Evolutionary conservation across 2,797 vertebrate species (phyloP).

Genomic region (Crenuchus spilurus): DNA sequence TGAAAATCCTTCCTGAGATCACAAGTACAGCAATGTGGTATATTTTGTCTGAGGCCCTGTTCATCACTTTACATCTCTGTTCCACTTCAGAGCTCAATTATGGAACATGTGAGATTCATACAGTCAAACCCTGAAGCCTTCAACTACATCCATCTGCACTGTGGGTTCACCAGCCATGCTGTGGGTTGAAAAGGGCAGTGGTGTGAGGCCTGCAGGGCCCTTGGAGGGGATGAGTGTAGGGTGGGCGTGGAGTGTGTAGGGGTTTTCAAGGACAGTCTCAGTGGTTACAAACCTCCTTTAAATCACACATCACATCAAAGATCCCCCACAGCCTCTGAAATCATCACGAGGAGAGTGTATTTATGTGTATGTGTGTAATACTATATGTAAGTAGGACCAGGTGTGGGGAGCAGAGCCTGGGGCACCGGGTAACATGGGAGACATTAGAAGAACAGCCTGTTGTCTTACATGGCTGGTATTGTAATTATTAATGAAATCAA

Average conservation of each 20-base stretch:
- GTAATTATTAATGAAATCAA: conserved; percentile 19
- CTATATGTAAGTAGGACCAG: conserved; percentile 44
- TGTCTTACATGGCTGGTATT: conserved; percentile 24
- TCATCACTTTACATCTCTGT: not conserved
- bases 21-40: not conserved
- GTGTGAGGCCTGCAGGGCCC: conserved; percentile 15
- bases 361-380: conserved; percentile 43
- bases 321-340: conserved; percentile 35
- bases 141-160: not conserved
- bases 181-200: conserved; percentile 15
- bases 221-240: conserved; percentile 29
- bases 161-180: conserved; percentile 6
- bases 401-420: conserved; percentile 31
- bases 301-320: conserved; percentile 58
- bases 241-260: conserved; percentile 27
- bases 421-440: conserved; percentile 8
- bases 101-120: not conserved
- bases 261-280: conserved; percentile 31
- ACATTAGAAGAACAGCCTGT: conserved; percentile 30
- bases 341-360: conserved; percentile 4
- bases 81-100: not conserved
- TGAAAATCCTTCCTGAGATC: not conserved
- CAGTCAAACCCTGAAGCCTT: not conserved
- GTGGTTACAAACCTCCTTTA: conserved; percentile 48
- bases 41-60: not conserved